These are phyloP conservation scores for Steinernema khuongi DNA, from an alignment of 1,140 invertebrate genomes.

Conservation along the genomic window DNA sequence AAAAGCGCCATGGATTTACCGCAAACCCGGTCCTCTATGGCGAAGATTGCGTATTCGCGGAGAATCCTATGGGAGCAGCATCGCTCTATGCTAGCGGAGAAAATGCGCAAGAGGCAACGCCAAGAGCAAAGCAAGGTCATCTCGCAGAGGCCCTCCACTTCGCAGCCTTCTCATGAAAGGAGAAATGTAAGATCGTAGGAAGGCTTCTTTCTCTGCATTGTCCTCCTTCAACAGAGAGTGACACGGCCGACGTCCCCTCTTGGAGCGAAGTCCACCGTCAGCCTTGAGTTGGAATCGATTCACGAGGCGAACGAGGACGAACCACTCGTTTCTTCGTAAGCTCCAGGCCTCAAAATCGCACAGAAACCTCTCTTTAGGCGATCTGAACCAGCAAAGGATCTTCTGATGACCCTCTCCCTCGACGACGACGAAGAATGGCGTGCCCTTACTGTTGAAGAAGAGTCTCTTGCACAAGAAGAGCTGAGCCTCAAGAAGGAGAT, in stretches of 20 bases:
- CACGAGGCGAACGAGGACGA: conserved; percentile 2
- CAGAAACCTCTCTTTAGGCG: background rate
- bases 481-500: conserved; percentile 7
- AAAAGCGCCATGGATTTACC: conserved; percentile 10
- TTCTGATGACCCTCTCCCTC: background rate
- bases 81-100: background rate
- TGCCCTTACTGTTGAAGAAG: background rate
- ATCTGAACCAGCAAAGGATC: background rate
- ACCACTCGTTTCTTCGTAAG: background rate
- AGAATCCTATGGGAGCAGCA: background rate
- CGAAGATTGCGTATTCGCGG: background rate
- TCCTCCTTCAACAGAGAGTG: background rate
- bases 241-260: background rate
- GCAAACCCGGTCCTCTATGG: background rate
- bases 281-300: background rate
- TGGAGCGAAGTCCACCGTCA: background rate
- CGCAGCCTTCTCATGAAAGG: background rate
- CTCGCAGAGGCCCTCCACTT: background rate
- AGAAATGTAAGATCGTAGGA: background rate
- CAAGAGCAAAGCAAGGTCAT: background rate
- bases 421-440: conserved; percentile 6
- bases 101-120: background rate
- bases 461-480: background rate
- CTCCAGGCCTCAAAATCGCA: background rate
- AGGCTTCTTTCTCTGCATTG: background rate